Evolutionary conservation across 2,888 invertebrate genomes (phyloP), one percentile per base, ranked within the genome.

Genomic region (Taphrorychus bicolor): DNA sequence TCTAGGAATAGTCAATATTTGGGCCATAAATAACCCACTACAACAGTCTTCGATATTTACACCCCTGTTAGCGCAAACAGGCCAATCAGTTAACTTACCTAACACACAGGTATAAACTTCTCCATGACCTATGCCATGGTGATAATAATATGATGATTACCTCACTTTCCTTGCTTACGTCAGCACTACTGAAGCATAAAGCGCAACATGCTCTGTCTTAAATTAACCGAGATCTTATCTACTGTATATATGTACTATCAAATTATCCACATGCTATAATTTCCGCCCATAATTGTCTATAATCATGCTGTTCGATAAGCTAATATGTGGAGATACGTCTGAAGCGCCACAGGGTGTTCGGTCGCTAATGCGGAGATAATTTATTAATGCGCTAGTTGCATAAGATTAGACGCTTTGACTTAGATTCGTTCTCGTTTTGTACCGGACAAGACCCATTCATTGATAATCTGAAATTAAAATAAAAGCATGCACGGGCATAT

Each of bases 231-330:
- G 70, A 71, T 72, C 59, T 32, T 71, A 72, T 71, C 70, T 51
- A 49, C 49, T 59, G 66, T 32, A 48, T 21, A 62, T 67, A 60
- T 54, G 59, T 65, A 60, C 58, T 60, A 65, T 60, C 66, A 68
- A 66, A 70, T 69, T 69, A 71, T 72, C 71, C 60, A 51, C 70
- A 72, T 72, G 66, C 70, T 71, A 69, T 73, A 73, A 74, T 73
- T 74, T 73, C 70, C 58, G 66, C 67, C 63, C 63, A 70, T 73
- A 74, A 74, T 73, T 73, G 71, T 65, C 70, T 66, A 66, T 73
- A 70, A 72, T 73, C 61, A 70, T 62, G 59, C 66, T 53, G 65
- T 71, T 61, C 54, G 66, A 66, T 66, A 66, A 66, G 66, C 61
- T 66, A 61, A 66, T 66, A 57, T 51, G 59, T 54, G 45, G 53